These are phyloP conservation scores for Crypturellus undulatus DNA, from an alignment of 2,113 vertebrate species.

Conservation along the genomic window DNA sequence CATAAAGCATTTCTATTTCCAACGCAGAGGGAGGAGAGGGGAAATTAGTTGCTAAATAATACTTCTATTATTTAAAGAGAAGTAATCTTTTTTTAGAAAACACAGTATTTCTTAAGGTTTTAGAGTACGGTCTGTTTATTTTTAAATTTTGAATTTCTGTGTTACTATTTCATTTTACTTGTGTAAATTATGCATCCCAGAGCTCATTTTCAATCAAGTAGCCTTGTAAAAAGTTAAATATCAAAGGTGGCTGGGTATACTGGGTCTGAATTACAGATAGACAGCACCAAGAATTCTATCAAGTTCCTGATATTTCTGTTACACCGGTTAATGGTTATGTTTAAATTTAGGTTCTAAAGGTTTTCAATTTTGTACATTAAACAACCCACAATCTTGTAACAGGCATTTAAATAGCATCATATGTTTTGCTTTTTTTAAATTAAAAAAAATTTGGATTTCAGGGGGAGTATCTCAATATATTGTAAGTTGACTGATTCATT, in stretches of 20 bases:
- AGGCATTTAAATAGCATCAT: background rate
- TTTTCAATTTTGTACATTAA: background rate
- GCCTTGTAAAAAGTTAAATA: background rate
- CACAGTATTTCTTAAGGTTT: rapidly evolving
- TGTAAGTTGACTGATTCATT: background rate
- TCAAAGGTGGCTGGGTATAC: background rate
- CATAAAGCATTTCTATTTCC: background rate
- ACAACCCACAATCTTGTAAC: background rate
- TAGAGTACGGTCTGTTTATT: background rate
- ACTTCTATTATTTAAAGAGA: background rate
- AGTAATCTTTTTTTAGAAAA: background rate
- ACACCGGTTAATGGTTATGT: background rate
- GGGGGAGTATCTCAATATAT: background rate
- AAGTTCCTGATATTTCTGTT: background rate
- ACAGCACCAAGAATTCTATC: background rate
- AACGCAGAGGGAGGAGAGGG: background rate
- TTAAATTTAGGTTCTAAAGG: background rate
- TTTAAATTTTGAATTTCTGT: background rate
- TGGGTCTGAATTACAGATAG: background rate
- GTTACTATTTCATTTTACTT: background rate
- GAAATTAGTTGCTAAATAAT: background rate
- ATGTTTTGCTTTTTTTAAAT: background rate
- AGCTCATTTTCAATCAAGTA: background rate
- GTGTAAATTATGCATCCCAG: background rate
- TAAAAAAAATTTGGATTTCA: conserved; percentile 34